Base-by-base conservation (phyloP, 2,113 vertebrate species). In the Chionomys nivalis region DNA sequence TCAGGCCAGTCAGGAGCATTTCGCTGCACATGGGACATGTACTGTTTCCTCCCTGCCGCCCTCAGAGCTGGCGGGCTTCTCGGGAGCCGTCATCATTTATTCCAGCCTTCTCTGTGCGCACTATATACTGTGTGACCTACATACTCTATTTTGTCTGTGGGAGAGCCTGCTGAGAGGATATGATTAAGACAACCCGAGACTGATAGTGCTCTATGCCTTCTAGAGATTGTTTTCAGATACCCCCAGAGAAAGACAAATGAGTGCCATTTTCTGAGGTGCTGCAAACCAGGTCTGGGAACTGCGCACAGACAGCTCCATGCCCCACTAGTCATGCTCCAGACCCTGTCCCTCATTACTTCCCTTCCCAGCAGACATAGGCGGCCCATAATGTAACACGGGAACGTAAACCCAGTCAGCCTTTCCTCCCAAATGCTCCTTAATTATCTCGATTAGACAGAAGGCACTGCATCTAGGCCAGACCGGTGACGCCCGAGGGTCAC, bases 281-380 rank as follows among this genome's bases (percentile, higher is more conserved):
- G 72, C 76, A 86, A 89, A 87, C 31, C 26, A 17, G 90, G 49
- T 36, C 89, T 61, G 72, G 93, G 24, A 68, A 66, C 17, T 28
- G 36, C 13, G 17, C 1, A 12, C 4, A 33, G 89, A 73, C 63
- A 70, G 81, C 14, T 55, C 94, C n/a, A 12, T 13, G 70, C 76
- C 82, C 70, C 85, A 76, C 94, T 55, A 89, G 88, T 90, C 82
- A 92, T 31, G 23, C 66, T 72, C 92, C 77, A 97, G 92, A 89
- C 91, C 66, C 73, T 52, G 39, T 82, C 73, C 88, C 94, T 96
- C 92, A 28, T 76, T 88, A 85, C 63, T 65, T 94, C 58, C 90
- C 85, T 87, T 79, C 83, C 78, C 81, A 87, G 70, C 85, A 93
- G 95, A 94, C 90, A 82, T 39, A 36, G 52, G 61, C 88, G 73